A percentile compares a stretch with the other conserved stretches of the same genome.
phyloP scores from a whole-genome alignment of 2,113 vertebrate species.

The Heloderma charlesbogerti region DNA sequence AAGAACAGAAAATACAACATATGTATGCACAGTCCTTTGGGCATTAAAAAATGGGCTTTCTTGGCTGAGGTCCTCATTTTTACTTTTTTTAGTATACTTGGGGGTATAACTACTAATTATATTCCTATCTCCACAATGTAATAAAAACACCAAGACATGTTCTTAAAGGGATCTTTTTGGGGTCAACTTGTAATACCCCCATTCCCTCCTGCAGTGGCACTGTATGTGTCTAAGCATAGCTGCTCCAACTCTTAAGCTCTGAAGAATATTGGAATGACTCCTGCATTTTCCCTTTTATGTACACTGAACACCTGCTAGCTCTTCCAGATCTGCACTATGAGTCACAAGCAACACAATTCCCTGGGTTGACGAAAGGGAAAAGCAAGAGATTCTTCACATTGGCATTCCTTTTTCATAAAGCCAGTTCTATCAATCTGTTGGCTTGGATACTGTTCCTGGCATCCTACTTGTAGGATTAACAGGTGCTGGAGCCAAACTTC shows the following conservation, averaged over 20 bases:
- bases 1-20: not conserved
- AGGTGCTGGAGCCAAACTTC: slow-evolving; percentile 2
- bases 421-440: slow-evolving; percentile 42
- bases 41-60: not conserved
- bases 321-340: not conserved
- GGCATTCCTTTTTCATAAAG: not conserved
- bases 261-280: slow-evolving; percentile 29
- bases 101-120: slow-evolving; percentile 29
- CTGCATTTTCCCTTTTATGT: slow-evolving; percentile 26
- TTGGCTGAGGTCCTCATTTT: not conserved
- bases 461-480: slow-evolving; percentile 38
- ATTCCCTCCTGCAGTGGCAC: slow-evolving; percentile 30
- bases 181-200: slow-evolving; percentile 28
- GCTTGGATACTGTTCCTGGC: slow-evolving; percentile 32
- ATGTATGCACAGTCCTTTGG: not conserved
- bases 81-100: not conserved
- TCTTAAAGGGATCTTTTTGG: slow-evolving; percentile 32
- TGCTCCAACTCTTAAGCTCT: not conserved
- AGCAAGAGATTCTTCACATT: not conserved
- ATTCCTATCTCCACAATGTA: slow-evolving; percentile 10
- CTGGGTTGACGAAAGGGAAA: slow-evolving; percentile 14
- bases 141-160: slow-evolving; percentile 20
- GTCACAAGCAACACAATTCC: slow-evolving; percentile 48
- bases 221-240: slow-evolving; percentile 28
- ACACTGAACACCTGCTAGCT: slow-evolving; percentile 42